A percentile compares a stretch with the other conserved stretches of the same genome.
Evolutionary conservation across 2,888 invertebrate genomes (phyloP).

Genomic region (Empis stercorea): DNA sequence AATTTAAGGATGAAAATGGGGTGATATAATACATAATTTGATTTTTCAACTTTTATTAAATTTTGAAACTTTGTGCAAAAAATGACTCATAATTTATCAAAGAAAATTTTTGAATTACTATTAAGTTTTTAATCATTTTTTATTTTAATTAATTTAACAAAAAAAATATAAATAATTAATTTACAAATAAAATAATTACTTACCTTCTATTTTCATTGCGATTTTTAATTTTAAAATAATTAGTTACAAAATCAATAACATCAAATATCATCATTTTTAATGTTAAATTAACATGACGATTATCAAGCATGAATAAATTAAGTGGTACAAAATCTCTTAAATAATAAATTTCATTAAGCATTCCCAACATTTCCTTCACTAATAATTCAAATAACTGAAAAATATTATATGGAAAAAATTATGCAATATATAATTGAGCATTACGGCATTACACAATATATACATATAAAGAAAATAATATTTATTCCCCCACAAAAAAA

Average conservation of each 20-base stretch:
- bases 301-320: conserved; percentile 69
- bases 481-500: conserved; percentile 13
- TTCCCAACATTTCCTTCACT: conserved; percentile 54
- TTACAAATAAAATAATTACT: conserved; percentile 18
- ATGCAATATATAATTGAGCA: conserved; percentile 10
- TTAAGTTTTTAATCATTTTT: too few relatives aligned
- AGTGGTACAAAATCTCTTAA: conserved; percentile 67
- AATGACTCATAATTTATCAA: too few relatives aligned
- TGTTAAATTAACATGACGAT: conserved; percentile 34
- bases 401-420: neutral
- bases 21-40: too few relatives aligned
- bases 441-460: too few relatives aligned
- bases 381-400: conserved; percentile 45
- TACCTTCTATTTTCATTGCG: conserved; percentile 62
- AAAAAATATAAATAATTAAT: too few relatives aligned
- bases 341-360: conserved; percentile 59
- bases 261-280: conserved; percentile 29
- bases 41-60: too few relatives aligned
- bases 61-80: too few relatives aligned
- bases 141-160: too few relatives aligned
- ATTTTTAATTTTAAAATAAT: conserved; percentile 33
- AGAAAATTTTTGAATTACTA: too few relatives aligned
- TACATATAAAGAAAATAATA: too few relatives aligned
- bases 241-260: conserved; percentile 32
- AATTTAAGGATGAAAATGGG: too few relatives aligned